phyloP scores from a whole-genome alignment of 2,888 invertebrate species.

The Ectemnius cavifrons region DNA sequence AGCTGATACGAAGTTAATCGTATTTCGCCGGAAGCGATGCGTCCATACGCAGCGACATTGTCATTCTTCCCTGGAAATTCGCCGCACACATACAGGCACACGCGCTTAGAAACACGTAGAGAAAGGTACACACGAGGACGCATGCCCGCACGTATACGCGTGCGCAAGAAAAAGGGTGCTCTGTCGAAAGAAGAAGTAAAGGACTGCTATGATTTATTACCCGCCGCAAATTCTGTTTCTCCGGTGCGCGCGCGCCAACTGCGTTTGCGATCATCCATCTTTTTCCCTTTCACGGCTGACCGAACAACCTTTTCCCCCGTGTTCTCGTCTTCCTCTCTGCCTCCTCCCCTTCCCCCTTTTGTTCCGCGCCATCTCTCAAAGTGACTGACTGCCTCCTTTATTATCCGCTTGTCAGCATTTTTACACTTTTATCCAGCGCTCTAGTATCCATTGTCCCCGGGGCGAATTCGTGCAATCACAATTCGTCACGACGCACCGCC shows the following conservation, averaged over 20 bases:
- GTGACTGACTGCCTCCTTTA: conserved; percentile 78
- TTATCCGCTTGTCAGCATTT: conserved; percentile 78
- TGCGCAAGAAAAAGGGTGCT: conserved; percentile 46
- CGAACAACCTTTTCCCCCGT: conserved; percentile 62
- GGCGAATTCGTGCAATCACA: conserved; percentile 62
- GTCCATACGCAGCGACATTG: conserved; percentile 48
- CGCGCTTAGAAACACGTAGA: no score
- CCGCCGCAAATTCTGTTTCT: conserved; percentile 77
- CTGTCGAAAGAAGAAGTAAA: conserved; percentile 60
- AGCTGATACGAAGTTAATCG: conserved; percentile 45
- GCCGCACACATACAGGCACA: conserved; percentile 21
- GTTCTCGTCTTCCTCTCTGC: conserved; percentile 44
- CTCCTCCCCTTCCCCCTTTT: conserved; percentile 62
- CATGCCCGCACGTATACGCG: conserved; percentile 7
- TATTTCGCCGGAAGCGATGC: conserved; percentile 41
- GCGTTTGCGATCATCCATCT: conserved; percentile 77
- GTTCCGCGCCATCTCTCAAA: conserved; percentile 77
- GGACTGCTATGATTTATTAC: conserved; percentile 76
- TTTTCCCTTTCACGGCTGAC: conserved; percentile 77
- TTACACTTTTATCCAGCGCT: conserved; percentile 76
- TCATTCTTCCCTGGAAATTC: conserved; percentile 42
- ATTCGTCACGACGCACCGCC: conserved; percentile 51
- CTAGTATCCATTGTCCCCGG: conserved; percentile 65
- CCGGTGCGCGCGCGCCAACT: conserved; percentile 73
- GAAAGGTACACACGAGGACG: no score